Base-by-base conservation (phyloP, 2,797 vertebrate species). In the Ctenosaura bakeri region DNA sequence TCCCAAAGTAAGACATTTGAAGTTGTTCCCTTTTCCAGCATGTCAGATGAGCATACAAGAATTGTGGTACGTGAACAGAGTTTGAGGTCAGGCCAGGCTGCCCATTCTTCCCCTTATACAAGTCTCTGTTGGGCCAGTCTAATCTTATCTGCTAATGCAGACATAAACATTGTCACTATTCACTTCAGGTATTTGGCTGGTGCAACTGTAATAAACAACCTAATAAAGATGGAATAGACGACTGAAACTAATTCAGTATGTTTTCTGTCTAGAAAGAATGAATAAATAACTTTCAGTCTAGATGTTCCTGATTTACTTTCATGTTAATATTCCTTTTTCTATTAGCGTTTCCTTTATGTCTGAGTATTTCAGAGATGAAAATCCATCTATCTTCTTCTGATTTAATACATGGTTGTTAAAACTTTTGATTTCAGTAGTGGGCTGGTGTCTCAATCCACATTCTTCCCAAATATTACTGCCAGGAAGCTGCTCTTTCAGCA, bases 151-250 rank as follows among this genome's bases (percentile, higher is more conserved):
- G 9, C 26, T 83, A 32, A 56, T 14, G 56, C 29, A 90, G 54
- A 87, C 79, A 90, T 90, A 87, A 87, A 90, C 85, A 89, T 38
- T 38, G 16, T 56, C 9, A 22, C n/a, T 24, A 50, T 62, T 81
- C 85, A 46, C 56, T 83, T 64, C 13, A 52, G 56, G 83, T 77
- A 83, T 42, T 64, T 74, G 54, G 56, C 71, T 77, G 22, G 32
- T 87, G 56, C 22, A 42, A 66, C n/a, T 46, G 18, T 82, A 50
- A 83, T 76, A 77, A 83, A 87, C 69, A 76, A 62, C 29, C 54
- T 24, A 66, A 54, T 83, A 64, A 66, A 78, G 42, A 77, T 66
- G 32, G 77, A 52, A 24, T 38, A 38, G 42, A 83, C n/a, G n/a
- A 1, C n/a, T 76, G 59, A 87, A 78, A 78, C 29, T 62, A 56